Evolutionary conservation across 2,797 vertebrate species (phyloP), one percentile per base, ranked within the genome.

Genomic region (Selene dorsalis): DNA sequence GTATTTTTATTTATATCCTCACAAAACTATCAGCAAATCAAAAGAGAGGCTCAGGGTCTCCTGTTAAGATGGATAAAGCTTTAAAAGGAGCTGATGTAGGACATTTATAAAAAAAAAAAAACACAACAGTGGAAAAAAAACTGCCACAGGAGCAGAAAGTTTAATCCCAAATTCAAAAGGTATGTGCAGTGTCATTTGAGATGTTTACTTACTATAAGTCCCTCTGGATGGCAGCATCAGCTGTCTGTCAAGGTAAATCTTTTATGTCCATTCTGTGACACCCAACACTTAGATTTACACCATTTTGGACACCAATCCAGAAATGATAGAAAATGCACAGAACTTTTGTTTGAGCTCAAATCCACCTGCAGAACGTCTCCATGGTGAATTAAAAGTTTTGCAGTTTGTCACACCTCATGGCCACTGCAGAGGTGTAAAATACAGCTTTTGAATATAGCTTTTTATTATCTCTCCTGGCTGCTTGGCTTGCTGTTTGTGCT

Each of bases 391-490:
- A 12, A 70, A 73, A 70, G 66, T 62, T 80, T 59, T 50, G 4
- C 13, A 45, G 8, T 62, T 48, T 58, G 38, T 26, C 57, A 26
- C 24, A 55, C 58, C 32, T 57, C 38, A 63, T 30, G 52, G 20
- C 17, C 47, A 20, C 26, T 30, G 55, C 45, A 53, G 53, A 77
- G 9, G 20, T 50, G 26, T 45, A 56, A 84, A 65, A 81, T 61
- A 9, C 26, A 68, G 28, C 61, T 82, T 82, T 87, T 57, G 66
- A 72, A 66, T 64, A 18, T 26, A 22, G 39, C 57, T 71, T 75
- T 83, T 64, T 66, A 62, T 71, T 52, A 79, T 59, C 5, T 55
- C 63, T 80, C 45, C 84, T 57, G 75, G 64, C 73, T 79, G 85
- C 63, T 76, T 62, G 73, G 38, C 67, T 48, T 13, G 50, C 53